Conservation (phyloP, 2,113 vertebrate species). For the Oncorhynchus keta region DNA sequence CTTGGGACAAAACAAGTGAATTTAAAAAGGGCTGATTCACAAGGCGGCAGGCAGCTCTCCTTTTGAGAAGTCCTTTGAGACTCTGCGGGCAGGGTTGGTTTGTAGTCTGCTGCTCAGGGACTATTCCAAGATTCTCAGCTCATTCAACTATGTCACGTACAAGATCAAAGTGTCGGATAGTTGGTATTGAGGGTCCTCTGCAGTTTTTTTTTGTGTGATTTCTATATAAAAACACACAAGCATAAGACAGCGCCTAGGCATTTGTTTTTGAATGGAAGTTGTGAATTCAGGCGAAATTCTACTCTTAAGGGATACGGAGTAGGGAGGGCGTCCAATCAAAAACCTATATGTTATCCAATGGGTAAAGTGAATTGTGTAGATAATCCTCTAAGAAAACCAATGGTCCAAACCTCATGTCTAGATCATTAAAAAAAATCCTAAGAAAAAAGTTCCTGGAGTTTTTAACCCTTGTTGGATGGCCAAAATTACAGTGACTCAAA, state of each 20-base stretch:
- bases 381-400: too few species aligned
- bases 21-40: conserved; percentile 1
- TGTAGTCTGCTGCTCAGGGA: not conserved
- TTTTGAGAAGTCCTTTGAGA: conserved; percentile 8
- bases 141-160: not conserved
- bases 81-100: not conserved
- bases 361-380: too few species aligned
- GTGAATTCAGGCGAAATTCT: not conserved
- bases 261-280: not conserved
- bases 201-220: not conserved
- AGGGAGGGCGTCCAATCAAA: not conserved
- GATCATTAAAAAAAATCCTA: too few species aligned
- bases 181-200: not conserved
- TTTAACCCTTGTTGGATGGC: too few species aligned
- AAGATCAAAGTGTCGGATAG: not conserved
- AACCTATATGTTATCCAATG: too few species aligned
- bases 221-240: not conserved
- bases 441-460: too few species aligned
- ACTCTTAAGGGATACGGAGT: not conserved
- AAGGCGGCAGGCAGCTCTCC: not conserved
- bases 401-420: too few species aligned
- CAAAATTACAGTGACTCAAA: too few species aligned
- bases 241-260: not conserved
- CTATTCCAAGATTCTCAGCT: conserved; percentile 7
- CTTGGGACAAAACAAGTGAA: not conserved